Evolutionary conservation across 2,888 invertebrate genomes (phyloP).

Genomic region (Ochropleura plecta): DNA sequence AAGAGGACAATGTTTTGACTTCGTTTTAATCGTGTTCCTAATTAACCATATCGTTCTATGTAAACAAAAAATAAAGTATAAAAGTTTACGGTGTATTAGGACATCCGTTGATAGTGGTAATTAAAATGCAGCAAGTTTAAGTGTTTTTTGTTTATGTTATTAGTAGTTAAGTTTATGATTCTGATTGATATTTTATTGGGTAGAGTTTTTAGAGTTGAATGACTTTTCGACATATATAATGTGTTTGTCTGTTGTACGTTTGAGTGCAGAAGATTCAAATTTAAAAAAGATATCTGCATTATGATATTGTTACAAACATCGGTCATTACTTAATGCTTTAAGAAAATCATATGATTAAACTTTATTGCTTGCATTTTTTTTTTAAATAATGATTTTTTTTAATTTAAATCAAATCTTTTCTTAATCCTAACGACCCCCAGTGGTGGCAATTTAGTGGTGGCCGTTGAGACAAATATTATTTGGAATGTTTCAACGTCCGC

Average conservation of each 20-base stretch:
- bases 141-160: constrained; percentile 47
- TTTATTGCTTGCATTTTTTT: background rate
- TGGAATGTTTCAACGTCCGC: too few species aligned
- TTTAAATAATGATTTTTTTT: too few species aligned
- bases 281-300: background rate
- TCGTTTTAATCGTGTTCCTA: constrained; percentile 75
- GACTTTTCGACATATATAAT: background rate
- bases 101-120: constrained; percentile 67
- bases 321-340: background rate
- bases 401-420: too few species aligned
- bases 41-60: constrained; percentile 81
- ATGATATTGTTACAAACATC: background rate
- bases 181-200: constrained; percentile 34
- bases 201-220: constrained; percentile 1
- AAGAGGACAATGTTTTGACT: constrained; percentile 70
- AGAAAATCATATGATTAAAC: background rate
- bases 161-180: constrained; percentile 22
- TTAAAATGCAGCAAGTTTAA: constrained; percentile 60
- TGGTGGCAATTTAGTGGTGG: too few species aligned
- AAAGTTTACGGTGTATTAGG: constrained; percentile 65
- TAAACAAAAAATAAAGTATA: constrained; percentile 70
- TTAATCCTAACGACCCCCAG: too few species aligned
- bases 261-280: background rate
- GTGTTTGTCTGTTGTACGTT: background rate
- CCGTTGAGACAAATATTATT: too few species aligned